phyloP scores from a whole-genome alignment of 1,140 invertebrate species.

The Laupala kohalensis region DNA sequence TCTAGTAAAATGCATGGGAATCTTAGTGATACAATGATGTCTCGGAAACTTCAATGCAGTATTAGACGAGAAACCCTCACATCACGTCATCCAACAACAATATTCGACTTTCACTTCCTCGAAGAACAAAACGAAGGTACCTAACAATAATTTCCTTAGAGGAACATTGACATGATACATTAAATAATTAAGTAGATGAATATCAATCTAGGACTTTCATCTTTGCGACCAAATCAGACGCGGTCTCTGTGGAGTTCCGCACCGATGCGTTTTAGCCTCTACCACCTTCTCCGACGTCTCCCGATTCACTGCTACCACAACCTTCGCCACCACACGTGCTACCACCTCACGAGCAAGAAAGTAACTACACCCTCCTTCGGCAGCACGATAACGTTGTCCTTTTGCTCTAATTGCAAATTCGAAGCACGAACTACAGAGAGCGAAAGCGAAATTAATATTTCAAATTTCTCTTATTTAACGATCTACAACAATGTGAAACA shows the following conservation, averaged over 20 bases:
- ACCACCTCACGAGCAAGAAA: not conserved
- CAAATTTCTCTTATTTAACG: not conserved
- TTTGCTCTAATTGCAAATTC: not conserved
- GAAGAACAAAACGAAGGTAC: not conserved
- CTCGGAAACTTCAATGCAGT: not conserved
- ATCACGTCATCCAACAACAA: too few relatives aligned
- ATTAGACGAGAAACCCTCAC: not conserved
- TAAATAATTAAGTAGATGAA: not conserved
- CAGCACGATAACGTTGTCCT: not conserved
- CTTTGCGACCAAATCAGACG: not conserved
- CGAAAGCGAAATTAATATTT: not conserved
- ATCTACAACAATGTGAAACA: not conserved
- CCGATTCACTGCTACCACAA: not conserved
- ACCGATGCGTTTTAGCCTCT: not conserved
- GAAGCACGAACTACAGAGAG: not conserved
- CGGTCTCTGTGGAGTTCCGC: not conserved
- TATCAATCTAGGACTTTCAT: not conserved
- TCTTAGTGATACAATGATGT: too few relatives aligned
- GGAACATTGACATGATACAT: not conserved
- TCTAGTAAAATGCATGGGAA: too few relatives aligned
- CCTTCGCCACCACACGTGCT: too few relatives aligned
- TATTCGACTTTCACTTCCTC: not conserved
- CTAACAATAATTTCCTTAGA: not conserved
- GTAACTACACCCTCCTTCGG: not conserved
- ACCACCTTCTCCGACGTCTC: not conserved